Percentiles rank a stretch among this genome's conserved stretches.
Conservation (phyloP, 2,797 vertebrate species). For the Paedocypris micromegethes region DNA sequence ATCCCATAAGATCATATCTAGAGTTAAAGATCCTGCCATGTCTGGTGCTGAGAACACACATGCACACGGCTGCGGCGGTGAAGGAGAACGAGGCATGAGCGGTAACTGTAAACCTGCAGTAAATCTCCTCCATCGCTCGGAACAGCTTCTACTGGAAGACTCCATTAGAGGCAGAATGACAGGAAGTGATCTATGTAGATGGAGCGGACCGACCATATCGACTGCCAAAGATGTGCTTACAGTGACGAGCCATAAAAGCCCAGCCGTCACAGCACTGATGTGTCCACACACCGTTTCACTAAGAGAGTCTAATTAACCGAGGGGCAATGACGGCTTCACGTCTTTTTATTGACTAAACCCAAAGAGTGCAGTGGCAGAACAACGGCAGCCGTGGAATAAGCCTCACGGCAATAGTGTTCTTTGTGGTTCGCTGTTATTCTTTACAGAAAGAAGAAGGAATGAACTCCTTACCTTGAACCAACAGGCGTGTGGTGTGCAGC, state of each 20-base stretch:
- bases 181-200: slow-evolving; percentile 58
- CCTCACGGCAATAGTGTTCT: no score
- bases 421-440: no score
- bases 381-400: not conserved
- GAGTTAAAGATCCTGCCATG: no score
- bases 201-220: slow-evolving; percentile 19
- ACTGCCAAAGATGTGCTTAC: slow-evolving; percentile 28
- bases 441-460: no score
- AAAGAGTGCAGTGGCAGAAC: slow-evolving; percentile 1
- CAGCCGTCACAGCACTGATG: slow-evolving; percentile 35
- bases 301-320: slow-evolving; percentile 34
- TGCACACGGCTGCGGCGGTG: slow-evolving; percentile 2
- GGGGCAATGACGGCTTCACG: slow-evolving; percentile 12
- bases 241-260: slow-evolving; percentile 30
- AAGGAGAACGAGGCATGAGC: not conserved
- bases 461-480: slow-evolving; percentile 85
- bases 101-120: slow-evolving; percentile 46
- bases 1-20: no score
- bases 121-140: slow-evolving; percentile 58
- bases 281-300: slow-evolving; percentile 25
- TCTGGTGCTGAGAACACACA: not conserved
- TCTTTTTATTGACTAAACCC: not conserved
- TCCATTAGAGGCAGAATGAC: slow-evolving; percentile 64
- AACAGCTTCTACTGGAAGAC: slow-evolving; percentile 61
- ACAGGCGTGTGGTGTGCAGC: slow-evolving; percentile 89